Base-by-base conservation (phyloP, 2,888 invertebrate genomes). In the Eurytoma californica region DNA sequence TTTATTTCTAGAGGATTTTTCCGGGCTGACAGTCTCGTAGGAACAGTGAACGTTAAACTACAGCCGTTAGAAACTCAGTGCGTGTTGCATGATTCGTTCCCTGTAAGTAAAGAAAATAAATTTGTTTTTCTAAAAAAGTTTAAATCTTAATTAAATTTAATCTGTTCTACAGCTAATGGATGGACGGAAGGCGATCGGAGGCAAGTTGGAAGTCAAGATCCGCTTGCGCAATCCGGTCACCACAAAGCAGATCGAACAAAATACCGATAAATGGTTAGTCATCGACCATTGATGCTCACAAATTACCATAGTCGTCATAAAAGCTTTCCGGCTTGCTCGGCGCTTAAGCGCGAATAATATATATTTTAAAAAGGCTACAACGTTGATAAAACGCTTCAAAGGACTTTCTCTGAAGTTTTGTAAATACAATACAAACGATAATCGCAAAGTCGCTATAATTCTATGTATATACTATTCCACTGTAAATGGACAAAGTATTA, bases 181-280 rank as follows among this genome's bases (percentile, higher is more conserved):
- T 83, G 98, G 98, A 0, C 93, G 98, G 30, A 95, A 96, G 84
- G 91, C 95, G 16, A 94, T 95, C 12, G 98, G 98, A 18, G 98
- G 98, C 0, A 97, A 97, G 85, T 86, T 98, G 79, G 98, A 98
- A 90, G 93, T 98, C 0, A 96, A 96, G 90, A 90, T 98, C 69
- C 94, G 97, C 75, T 92, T 98, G 24, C 93, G 98, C 77, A 96
- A 97, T 86, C 98, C 98, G 0, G 92, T 98, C 69, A 91, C 95
- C 55, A 94, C 94, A n/a, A 97, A 96, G 86, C 96, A 98, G 91
- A 94, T 98, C 9, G 97, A 97, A 87, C 95, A 95, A 88, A 93
- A 95, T 47, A 94, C 95, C 78, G 97, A 98, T 88, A 97, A 97
- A 89, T 98, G 98, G 98, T 93, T 98, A 14, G 93, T 97, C 72